These are phyloP conservation scores for Leucosticte australis DNA, from an alignment of 2,113 vertebrate genomes.

Conservation along the genomic window DNA sequence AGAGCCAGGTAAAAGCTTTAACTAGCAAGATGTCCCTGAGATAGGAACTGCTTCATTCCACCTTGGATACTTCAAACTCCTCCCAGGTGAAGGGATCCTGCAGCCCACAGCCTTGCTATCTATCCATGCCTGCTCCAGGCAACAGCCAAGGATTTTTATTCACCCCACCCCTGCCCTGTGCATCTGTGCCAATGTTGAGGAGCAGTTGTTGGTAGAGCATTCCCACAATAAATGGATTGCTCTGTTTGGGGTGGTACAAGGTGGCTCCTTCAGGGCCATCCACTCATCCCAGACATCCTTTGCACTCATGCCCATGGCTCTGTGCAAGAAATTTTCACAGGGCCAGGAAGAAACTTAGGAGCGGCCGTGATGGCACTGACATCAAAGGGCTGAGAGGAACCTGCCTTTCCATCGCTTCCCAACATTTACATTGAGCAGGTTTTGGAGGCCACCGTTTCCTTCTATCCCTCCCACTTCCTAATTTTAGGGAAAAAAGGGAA, in stretches of 20 bases:
- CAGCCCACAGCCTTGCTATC: neutral
- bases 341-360: neutral
- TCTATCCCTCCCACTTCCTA: slow-evolving; percentile 36
- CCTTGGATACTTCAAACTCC: neutral
- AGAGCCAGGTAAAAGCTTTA: neutral
- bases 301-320: neutral
- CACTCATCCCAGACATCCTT: neutral
- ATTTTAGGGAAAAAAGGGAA: neutral
- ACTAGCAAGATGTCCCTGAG: neutral
- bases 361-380: neutral
- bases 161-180: neutral
- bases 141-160: neutral
- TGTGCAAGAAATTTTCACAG: neutral
- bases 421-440: neutral
- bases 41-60: neutral
- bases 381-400: neutral
- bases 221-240: neutral
- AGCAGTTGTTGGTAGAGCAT: neutral
- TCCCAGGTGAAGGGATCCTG: neutral
- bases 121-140: neutral
- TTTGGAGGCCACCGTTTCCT: neutral
- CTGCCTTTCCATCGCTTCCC: neutral
- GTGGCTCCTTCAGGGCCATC: neutral
- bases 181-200: neutral
- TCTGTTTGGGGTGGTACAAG: neutral